Conservation (phyloP, 2,797 vertebrate genomes). For the Poecilia velifera region DNA sequence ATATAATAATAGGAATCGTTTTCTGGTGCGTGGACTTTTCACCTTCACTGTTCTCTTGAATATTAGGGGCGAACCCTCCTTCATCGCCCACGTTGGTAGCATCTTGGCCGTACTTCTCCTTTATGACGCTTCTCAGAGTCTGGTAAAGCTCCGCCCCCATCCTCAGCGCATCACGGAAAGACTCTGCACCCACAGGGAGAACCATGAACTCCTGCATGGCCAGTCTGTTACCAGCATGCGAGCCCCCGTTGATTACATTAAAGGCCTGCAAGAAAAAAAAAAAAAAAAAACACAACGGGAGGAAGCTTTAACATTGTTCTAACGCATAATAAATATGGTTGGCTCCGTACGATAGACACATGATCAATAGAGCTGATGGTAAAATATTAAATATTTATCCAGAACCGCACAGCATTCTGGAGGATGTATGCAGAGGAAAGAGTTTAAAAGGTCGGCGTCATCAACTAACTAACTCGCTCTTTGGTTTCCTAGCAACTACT, state of each 20-base stretch:
- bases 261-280: constrained; percentile 82
- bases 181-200: constrained; percentile 91
- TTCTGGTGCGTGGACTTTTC: constrained; percentile 52
- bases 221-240: constrained; percentile 91
- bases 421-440: too few relatives aligned
- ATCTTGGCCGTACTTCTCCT: constrained; percentile 93
- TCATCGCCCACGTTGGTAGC: constrained; percentile 94
- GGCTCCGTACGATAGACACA: neutral
- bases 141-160: constrained; percentile 93
- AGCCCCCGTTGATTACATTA: constrained; percentile 94
- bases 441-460: too few relatives aligned
- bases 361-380: too few relatives aligned
- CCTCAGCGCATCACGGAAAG: constrained; percentile 90
- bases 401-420: too few relatives aligned
- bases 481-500: too few relatives aligned
- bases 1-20: neutral
- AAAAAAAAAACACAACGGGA: neutral
- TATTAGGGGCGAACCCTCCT: constrained; percentile 94
- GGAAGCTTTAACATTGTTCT: neutral
- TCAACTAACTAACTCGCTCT: too few relatives aligned
- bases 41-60: constrained; percentile 95
- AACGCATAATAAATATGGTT: neutral
- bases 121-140: constrained; percentile 91
- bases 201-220: constrained; percentile 98
- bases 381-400: too few relatives aligned